Percentiles rank a stretch among this genome's conserved stretches.
Evolutionary conservation across 1,140 invertebrate species (phyloP).

Genomic region (Drosophila athabasca): DNA sequence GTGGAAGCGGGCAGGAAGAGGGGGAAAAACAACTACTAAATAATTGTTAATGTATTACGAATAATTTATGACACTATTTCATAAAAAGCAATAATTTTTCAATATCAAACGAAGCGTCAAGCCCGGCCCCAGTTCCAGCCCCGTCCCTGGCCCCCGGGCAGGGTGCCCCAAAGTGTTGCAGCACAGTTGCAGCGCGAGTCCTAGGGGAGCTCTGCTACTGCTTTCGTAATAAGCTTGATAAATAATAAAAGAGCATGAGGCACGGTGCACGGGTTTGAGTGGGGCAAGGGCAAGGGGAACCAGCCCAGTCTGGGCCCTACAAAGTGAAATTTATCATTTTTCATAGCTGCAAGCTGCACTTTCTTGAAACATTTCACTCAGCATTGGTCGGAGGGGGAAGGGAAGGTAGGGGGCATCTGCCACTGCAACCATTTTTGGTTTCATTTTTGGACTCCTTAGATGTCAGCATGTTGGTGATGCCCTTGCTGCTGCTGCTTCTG

Average conservation of each 20-base stretch:
- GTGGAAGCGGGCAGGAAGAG: constrained; percentile 45
- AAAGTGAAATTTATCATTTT: constrained; percentile 79
- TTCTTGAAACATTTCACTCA: constrained; percentile 81
- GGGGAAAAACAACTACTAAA: constrained; percentile 75
- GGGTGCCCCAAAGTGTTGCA: constrained; percentile 41
- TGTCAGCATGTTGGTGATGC: constrained; percentile 53
- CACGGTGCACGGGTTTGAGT: constrained; percentile 2
- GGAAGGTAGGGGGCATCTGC: neutral
- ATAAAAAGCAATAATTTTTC: constrained; percentile 82
- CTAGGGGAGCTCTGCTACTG: constrained; percentile 35
- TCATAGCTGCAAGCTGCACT: constrained; percentile 79
- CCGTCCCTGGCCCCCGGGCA: neutral
- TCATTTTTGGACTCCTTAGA: constrained; percentile 75
- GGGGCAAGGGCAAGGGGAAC: neutral
- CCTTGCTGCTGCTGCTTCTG: neutral
- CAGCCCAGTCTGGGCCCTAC: constrained; percentile 32
- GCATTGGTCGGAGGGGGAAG: constrained; percentile 16
- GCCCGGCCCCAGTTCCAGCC: too few relatives aligned
- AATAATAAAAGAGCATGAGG: constrained; percentile 73
- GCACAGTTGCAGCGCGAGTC: constrained; percentile 68
- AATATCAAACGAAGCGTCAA: constrained; percentile 79
- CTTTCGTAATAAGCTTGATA: constrained; percentile 81
- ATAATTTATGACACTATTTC: constrained; percentile 81
- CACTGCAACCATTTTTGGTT: constrained; percentile 18
- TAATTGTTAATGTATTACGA: constrained; percentile 82